phyloP scores from a whole-genome alignment of 2,113 vertebrate species.

The Etheostoma cragini region DNA sequence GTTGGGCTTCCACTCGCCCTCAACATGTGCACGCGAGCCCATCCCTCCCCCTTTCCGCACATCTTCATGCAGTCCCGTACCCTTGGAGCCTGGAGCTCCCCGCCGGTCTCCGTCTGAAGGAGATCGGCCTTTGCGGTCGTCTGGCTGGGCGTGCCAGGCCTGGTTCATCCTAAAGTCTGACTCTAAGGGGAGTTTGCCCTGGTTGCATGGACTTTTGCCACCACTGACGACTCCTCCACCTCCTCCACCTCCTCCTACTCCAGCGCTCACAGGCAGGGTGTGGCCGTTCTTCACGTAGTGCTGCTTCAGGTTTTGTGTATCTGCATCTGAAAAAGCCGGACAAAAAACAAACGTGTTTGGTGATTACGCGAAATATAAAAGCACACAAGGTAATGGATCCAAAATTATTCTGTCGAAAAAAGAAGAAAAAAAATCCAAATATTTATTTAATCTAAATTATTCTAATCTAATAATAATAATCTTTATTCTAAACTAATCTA shows the following conservation, averaged over 20 bases:
- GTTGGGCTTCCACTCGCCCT: constrained; percentile 78
- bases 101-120: constrained; percentile 73
- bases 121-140: constrained; percentile 80
- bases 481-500: constrained; percentile 20
- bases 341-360: background rate
- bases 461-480: too few relatives aligned
- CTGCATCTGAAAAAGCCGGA: constrained; percentile 75
- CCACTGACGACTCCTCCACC: constrained; percentile 53
- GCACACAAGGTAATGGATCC: background rate
- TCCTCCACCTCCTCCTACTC: constrained; percentile 61
- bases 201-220: constrained; percentile 73
- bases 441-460: constrained; percentile 21
- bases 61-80: constrained; percentile 67
- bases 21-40: constrained; percentile 60
- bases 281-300: constrained; percentile 93
- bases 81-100: constrained; percentile 54
- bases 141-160: constrained; percentile 82
- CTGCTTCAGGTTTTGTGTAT: constrained; percentile 84
- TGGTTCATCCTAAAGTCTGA: constrained; percentile 82
- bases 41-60: constrained; percentile 68
- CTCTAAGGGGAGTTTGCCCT: constrained; percentile 80
- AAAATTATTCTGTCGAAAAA: background rate
- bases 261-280: constrained; percentile 82
- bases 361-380: background rate
- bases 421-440: background rate